Percentiles rank a stretch among this genome's conserved stretches.
phyloP scores from a whole-genome alignment of 1,140 invertebrate genomes.

The Globodera ellingtonae region DNA sequence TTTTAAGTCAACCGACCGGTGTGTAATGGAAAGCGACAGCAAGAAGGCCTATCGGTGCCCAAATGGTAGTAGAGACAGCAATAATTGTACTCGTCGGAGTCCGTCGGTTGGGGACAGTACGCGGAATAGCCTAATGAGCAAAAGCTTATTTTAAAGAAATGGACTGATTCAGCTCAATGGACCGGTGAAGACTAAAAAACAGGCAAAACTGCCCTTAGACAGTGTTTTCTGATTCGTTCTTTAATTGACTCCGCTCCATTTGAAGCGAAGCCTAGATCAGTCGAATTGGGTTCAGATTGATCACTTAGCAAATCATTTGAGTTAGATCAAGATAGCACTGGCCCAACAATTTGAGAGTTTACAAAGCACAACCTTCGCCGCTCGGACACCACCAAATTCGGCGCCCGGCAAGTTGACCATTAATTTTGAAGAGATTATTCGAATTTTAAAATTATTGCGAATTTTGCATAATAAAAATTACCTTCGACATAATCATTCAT shows the following conservation, averaged over 20 bases:
- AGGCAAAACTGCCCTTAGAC: not conserved
- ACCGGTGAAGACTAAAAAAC: not conserved
- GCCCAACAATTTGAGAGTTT: not conserved
- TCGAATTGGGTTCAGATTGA: no score
- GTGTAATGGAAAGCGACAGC: conserved; percentile 41
- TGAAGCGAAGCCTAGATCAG: no score
- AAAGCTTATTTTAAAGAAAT: not conserved
- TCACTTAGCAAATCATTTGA: no score
- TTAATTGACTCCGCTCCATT: no score
- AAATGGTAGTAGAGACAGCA: conserved; percentile 40
- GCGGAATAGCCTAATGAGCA: conserved; percentile 39
- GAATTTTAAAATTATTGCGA: not conserved
- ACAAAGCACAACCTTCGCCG: conserved; percentile 17
- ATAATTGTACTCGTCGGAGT: conserved; percentile 41
- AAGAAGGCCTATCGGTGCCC: conserved; percentile 39
- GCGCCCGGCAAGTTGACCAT: conserved; percentile 13
- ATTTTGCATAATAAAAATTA: not conserved
- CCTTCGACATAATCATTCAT: conserved; percentile 31
- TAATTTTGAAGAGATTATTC: not conserved
- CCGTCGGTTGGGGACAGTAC: conserved; percentile 43
- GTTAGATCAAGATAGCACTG: not conserved
- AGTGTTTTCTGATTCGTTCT: not conserved
- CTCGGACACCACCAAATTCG: conserved; percentile 35
- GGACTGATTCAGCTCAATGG: not conserved
- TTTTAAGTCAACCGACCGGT: conserved; percentile 25